Base-by-base conservation (phyloP, 2,113 vertebrate species). In the Circaetus gallicus region DNA sequence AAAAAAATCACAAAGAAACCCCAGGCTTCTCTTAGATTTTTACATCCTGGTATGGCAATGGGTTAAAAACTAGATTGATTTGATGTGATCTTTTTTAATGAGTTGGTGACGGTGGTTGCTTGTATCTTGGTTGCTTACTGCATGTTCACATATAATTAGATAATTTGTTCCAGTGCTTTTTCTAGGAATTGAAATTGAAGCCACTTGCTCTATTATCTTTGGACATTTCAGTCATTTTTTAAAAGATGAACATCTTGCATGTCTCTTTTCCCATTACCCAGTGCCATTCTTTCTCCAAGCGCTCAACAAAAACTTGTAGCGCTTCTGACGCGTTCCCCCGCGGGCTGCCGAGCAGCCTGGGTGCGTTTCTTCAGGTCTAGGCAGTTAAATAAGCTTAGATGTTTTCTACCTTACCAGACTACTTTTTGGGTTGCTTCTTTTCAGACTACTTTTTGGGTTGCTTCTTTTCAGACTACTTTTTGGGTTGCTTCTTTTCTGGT, bases 91-190 rank as follows among this genome's bases (percentile, higher is more conserved):
- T 3, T 43, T 85, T 82, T 79, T 55, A 61, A 65, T 52, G 31
- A 69, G 24, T 40, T 88, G 43, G 8, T 92, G 69, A 17, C 47
- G 26, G 21, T 72, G 17, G 18, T 58, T 90, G 12, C 26, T 90
- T 88, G 7, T 83, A 36, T 52, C 16, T 69, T 47, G 24, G 38
- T 82, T 95, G 32, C 49, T 86, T 77, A 14, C 34, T 88, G 24
- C 6, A 10, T 26, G 17, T 47, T 65, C 40, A 36, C 31, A 11
- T 76, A 24, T 43, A 93, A 82, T 87, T 50, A 59, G 65, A 47
- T 73, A 7, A 88, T 76, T 92, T 88, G n/a, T 84, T 74, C 47
- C 22, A 45, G 55, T 74, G n/a, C 55, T 77, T 91, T 91, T 89
- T 62, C 50, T 67, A 74, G 42, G 78, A 87, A 71, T 29, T 49